phyloP scores from a whole-genome alignment of 2,888 invertebrate genomes.

The Pterostichus niger region DNA sequence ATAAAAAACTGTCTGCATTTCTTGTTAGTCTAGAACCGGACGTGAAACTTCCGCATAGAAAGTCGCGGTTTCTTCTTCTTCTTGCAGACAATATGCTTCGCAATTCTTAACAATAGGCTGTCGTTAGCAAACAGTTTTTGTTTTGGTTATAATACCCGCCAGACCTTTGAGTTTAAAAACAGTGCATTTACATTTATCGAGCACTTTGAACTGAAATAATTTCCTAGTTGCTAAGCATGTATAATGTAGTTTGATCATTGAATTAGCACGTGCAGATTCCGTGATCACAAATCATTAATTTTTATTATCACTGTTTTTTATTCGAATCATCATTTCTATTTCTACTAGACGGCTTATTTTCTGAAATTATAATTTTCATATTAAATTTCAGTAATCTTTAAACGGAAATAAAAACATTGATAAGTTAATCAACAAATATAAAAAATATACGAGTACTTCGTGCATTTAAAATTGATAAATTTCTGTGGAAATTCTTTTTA shows the following conservation, averaged over 20 bases:
- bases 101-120: conserved; percentile 1
- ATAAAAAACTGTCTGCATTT: conserved; percentile 40
- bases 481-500: background rate
- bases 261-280: conserved; percentile 15
- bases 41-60: conserved; percentile 46
- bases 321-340: conserved; percentile 17
- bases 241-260: conserved; percentile 28
- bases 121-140: background rate
- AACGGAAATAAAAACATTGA: conserved; percentile 42
- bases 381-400: background rate
- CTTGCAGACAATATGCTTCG: background rate
- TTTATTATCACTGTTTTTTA: conserved; percentile 26
- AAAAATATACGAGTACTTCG: background rate
- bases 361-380: background rate
- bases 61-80: conserved; percentile 11
- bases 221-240: conserved; percentile 23
- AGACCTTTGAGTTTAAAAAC: background rate
- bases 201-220: conserved; percentile 26
- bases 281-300: conserved; percentile 5
- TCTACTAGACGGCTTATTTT: background rate
- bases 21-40: conserved; percentile 41
- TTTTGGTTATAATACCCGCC: background rate
- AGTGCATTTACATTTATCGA: conserved; percentile 12
- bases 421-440: background rate
- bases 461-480: background rate